Evolutionary conservation across 2,888 invertebrate genomes (phyloP), one percentile per base, ranked within the genome.

Genomic region (Drosophila neoperkinsi): DNA sequence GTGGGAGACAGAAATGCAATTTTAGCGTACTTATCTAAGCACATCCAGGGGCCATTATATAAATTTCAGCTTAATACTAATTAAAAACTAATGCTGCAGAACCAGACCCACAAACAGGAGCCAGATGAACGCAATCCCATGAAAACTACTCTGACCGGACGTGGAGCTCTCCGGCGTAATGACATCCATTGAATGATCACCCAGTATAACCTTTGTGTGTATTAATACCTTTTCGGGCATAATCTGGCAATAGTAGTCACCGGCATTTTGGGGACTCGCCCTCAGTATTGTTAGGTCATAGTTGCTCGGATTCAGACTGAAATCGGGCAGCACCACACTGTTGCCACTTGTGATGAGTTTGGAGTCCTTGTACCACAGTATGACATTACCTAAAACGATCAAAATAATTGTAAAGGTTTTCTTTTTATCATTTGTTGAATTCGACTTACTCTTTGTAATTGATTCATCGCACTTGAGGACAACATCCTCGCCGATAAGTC

Each of bases 101-200:
- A 41, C 18, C 9, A 79, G 46, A 18, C 25, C 7, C 43, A 66
- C 56, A 33, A 63, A 30, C 21, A 82, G 46, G 9, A 70, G 52
- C 55, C 43, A 60, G 30, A 71, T 25, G 10, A 71, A 36, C 21
- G 70, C 49, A 7, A 70, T 5, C 1, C 57, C 50, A 18, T 62
- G 66, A 53, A 71, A 60, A 59, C 77, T 68, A 13, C 71, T 66
- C 52, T 76, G 76, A 3, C 61, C 78, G 0, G 91, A 91, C 11
- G 49, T 86, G 4, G 91, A 88, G 66, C 90, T 91, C 70, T 92
- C 92, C 28, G 91, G 87, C 10, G 76, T 73, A 18, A 88, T 85
- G 53, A 81, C 80, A 34, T 91, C 90, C 49, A 90, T 59, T 31
- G 85, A 78, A 30, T 84, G 82, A 38, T 84, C 82, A 0, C 63